A percentile compares a stretch with the other conserved stretches of the same genome.
Conservation (phyloP, 2,888 invertebrate genomes). For the Drosophila colorata region DNA sequence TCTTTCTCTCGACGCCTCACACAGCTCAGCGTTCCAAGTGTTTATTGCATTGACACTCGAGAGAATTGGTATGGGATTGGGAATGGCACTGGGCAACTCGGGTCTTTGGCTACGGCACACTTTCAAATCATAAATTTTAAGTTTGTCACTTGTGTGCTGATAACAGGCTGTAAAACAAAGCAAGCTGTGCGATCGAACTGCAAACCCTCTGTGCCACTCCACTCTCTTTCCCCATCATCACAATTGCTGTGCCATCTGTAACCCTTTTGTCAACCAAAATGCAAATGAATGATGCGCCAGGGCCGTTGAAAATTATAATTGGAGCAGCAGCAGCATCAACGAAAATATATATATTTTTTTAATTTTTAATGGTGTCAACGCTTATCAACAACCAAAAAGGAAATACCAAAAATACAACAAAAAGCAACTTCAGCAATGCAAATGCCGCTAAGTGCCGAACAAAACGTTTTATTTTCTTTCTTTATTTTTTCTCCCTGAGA, state of each 20-base stretch:
- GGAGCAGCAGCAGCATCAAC: slow-evolving; percentile 54
- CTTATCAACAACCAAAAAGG: slow-evolving; percentile 65
- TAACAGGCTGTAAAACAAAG: slow-evolving; percentile 62
- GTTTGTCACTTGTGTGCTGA: slow-evolving; percentile 75
- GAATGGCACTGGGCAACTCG: slow-evolving; percentile 15
- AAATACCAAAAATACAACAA: slow-evolving; percentile 8
- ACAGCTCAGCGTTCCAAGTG: slow-evolving; percentile 49
- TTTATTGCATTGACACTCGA: slow-evolving; percentile 79
- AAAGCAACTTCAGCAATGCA: slow-evolving; percentile 51
- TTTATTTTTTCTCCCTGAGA: slow-evolving; percentile 36
- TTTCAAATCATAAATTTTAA: slow-evolving; percentile 79
- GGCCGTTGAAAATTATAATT: slow-evolving; percentile 77
- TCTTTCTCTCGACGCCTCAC: slow-evolving; percentile 5
- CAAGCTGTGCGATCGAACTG: slow-evolving; percentile 32
- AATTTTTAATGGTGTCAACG: slow-evolving; percentile 78
- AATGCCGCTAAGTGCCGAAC: slow-evolving; percentile 71
- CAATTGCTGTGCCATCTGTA: slow-evolving; percentile 11
- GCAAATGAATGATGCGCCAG: slow-evolving; percentile 71
- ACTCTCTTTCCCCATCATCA: not conserved
- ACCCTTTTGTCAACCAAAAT: slow-evolving; percentile 46
- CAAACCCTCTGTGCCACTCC: not conserved
- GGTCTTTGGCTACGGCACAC: slow-evolving; percentile 61
- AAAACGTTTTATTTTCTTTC: slow-evolving; percentile 58
- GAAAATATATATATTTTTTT: slow-evolving; percentile 55
- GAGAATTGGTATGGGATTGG: slow-evolving; percentile 25